Evolutionary conservation across 1,140 invertebrate genomes (phyloP).

Genomic region (Hypsibius dujardini): DNA sequence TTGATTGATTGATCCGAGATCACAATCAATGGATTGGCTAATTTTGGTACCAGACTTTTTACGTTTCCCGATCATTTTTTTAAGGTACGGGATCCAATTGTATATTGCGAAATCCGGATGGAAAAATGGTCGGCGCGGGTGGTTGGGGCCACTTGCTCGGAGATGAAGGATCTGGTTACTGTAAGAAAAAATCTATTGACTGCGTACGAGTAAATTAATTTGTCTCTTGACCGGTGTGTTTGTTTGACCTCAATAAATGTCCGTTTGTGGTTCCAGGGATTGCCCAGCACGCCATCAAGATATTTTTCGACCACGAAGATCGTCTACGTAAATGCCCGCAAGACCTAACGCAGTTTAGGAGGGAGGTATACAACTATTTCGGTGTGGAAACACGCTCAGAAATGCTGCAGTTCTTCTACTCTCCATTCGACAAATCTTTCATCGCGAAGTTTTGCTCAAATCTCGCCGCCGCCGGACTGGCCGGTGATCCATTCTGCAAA

Average conservation of each 20-base stretch:
- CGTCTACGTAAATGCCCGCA: not conserved
- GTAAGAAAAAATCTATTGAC: not conserved
- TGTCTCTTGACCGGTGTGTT: not conserved
- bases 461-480: not conserved
- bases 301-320: slow-evolving; percentile 9
- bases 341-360: not conserved
- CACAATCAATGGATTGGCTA: not conserved
- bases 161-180: slow-evolving; percentile 5
- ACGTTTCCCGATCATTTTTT: slow-evolving; percentile 22
- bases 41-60: not conserved
- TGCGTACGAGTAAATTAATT: not conserved
- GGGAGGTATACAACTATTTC: not conserved
- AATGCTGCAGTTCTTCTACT: slow-evolving; percentile 8
- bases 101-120: slow-evolving; percentile 9
- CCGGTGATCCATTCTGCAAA: not conserved
- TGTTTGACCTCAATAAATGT: not conserved
- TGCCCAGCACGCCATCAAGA: not conserved
- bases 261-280: not conserved
- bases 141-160: slow-evolving; percentile 12
- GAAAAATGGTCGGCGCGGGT: not conserved
- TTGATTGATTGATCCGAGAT: not conserved
- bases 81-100: slow-evolving; percentile 11
- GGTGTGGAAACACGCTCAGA: not conserved
- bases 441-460: not conserved
- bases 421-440: slow-evolving; percentile 5